Base-by-base conservation (phyloP, 1,140 invertebrate genomes). In the Rhyzopertha dominica region DNA sequence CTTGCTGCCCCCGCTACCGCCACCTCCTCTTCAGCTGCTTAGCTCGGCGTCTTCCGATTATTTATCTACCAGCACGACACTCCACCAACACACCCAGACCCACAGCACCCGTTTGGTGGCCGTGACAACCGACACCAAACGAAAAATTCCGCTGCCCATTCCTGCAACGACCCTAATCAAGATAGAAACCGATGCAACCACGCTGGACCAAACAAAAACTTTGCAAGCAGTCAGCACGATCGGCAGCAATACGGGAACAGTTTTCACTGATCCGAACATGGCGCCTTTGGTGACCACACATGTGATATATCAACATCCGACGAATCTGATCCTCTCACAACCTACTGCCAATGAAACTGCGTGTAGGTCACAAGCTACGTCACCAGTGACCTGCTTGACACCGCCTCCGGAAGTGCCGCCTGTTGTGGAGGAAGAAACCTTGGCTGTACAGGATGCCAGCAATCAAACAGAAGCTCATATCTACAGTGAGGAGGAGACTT, bases 401-500 rank as follows among this genome's bases (percentile, higher is more conserved):
- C 79, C 78, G 9, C 76, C 77, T 2, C 77, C 78, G 8, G 78
- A 81, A 37, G 61, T 69, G 5, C 65, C 70, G 37, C 45, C 60
- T 5, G 54, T 61, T 20, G 56, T 63, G n/a, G 46, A 52, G 20
- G 67, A 70, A 32, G 67, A 71, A 18, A 49, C 53, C 12, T 47
- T 58, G 5, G 74, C 74, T 12, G 84, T 86, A 31, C 83, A 80
- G 65, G 84, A 88, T 54, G 85, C 85, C 0, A 85, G 83, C 12
- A 87, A 87, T 59, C 85, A 88, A 67, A 87, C 84, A 0, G 85
- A 87, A 48, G 73, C 76, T 1, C 75, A 76, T 1, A 66, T 74
- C 7, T 77, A 71, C 34, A 72, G 73, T 18, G 74, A 76, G 47
- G 74, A 77, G 29, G 74, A 77, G 12, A 56, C 18, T 17, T n/a